Base-by-base conservation (phyloP, 2,888 invertebrate species). In the Athalia circularis region DNA sequence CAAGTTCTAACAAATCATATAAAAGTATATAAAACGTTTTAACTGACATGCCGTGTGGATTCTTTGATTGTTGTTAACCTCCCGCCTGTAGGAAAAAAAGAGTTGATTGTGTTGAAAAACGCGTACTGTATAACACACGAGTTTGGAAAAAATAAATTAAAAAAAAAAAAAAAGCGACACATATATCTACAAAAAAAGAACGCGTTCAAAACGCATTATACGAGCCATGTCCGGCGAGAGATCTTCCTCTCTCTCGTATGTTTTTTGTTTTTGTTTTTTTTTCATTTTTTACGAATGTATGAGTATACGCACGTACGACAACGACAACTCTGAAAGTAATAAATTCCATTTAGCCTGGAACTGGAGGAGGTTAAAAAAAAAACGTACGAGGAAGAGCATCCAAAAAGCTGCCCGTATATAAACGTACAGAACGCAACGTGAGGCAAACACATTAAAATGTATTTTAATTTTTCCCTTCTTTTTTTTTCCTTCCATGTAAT, bases 261-360 rank as follows among this genome's bases (percentile, higher is more conserved):
- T n/a, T n/a, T n/a, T n/a, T 29, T 29, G 2, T 29, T 29, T 29
- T 29, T 29, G 2, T 29, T 29, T 29, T 1, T 64, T 54, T 5
- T 11, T 15, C 11, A 29, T 50, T 6, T 15, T 52, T 8, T 11
- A 5, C 54, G 52, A 11, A 11, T 5, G 68, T 68, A 47, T 68
- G 68, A 50, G 68, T 29, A 65, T 65, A 47, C 13, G 48, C 6
- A 65, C 48, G 48, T 8, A 65, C 47, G 47, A 48, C 47, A 50
- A n/a, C 48, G 50, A 68, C 68, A 45, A 43, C 45, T 72, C 59
- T 11, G 72, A 72, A 72, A 72, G 72, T 72, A 75, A 75, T 75
- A 75, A 75, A 75, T 75, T 75, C 75, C 75, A 75, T 75, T 75
- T 75, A 75, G 75, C 72, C 72, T 47, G 59, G 72, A 29, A 29